phyloP scores from a whole-genome alignment of 1,140 invertebrate species.

The Nasonia vitripennis region DNA sequence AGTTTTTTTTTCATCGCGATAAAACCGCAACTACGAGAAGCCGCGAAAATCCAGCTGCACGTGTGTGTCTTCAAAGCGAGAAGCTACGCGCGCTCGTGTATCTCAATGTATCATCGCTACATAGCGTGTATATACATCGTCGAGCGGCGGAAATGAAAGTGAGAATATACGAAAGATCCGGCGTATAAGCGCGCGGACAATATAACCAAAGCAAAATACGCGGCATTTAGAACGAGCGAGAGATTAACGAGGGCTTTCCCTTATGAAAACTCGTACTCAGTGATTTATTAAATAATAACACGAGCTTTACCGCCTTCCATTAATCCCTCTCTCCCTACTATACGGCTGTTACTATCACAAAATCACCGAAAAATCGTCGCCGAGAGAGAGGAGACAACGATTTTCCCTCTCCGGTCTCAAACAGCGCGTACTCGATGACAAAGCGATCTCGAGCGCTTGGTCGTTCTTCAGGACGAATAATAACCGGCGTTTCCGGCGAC shows the following conservation, averaged over 20 bases:
- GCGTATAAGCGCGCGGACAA: not conserved
- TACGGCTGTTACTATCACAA: not conserved
- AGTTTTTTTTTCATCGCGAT: no score
- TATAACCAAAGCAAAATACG: not conserved
- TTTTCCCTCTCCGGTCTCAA: not conserved
- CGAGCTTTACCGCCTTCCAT: not conserved
- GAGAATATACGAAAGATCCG: not conserved
- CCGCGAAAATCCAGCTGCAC: not conserved
- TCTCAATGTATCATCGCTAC: not conserved
- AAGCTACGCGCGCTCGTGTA: no score
- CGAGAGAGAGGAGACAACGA: not conserved
- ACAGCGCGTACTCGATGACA: slow-evolving; percentile 45
- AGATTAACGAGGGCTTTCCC: slow-evolving; percentile 27
- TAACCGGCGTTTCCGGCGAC: slow-evolving; percentile 46
- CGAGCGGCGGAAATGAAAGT: not conserved
- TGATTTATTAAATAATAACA: slow-evolving; percentile 50
- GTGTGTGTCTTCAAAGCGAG: not conserved
- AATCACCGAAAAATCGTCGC: slow-evolving; percentile 33
- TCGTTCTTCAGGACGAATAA: slow-evolving; percentile 40
- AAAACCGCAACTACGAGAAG: no score
- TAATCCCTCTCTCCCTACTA: not conserved
- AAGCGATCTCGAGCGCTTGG: slow-evolving; percentile 32
- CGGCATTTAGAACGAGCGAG: not conserved
- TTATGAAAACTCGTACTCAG: slow-evolving; percentile 30
- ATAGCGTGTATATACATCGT: not conserved